Percentiles rank a stretch among this genome's conserved stretches.
Evolutionary conservation across 2,797 vertebrate genomes (phyloP).

Genomic region (Phoeniculus purpureus): DNA sequence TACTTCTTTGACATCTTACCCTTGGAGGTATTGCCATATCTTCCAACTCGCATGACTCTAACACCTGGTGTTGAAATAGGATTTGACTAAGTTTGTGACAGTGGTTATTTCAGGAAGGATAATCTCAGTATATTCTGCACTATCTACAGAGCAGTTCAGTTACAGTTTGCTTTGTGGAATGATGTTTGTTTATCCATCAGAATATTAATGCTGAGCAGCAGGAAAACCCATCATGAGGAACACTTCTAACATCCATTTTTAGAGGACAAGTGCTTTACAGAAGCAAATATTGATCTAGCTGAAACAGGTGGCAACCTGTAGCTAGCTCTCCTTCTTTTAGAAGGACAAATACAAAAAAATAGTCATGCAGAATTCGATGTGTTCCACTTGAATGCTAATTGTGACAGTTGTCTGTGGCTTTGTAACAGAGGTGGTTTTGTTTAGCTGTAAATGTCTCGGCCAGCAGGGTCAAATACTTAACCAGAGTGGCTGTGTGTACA

Average conservation of each 20-base stretch:
- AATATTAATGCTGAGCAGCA: background rate
- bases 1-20: background rate
- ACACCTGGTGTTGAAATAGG: background rate
- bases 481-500: background rate
- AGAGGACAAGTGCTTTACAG: background rate
- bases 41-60: background rate
- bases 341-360: slow-evolving; percentile 31
- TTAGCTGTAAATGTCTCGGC: background rate
- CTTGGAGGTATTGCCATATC: background rate
- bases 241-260: background rate
- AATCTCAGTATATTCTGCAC: background rate
- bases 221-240: background rate
- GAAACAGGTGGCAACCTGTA: slow-evolving; percentile 30
- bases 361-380: background rate
- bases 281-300: background rate
- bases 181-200: background rate
- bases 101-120: background rate
- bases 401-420: slow-evolving; percentile 57
- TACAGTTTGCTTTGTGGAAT: background rate
- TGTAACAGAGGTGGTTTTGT: slow-evolving; percentile 26
- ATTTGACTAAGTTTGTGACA: background rate
- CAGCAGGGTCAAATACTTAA: background rate
- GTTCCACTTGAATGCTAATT: slow-evolving; percentile 59
- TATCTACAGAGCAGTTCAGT: background rate
- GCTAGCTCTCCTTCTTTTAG: background rate